A percentile compares a stretch with the other conserved stretches of the same genome.
phyloP scores from a whole-genome alignment of 2,113 vertebrate genomes.

The Cottus gobio region DNA sequence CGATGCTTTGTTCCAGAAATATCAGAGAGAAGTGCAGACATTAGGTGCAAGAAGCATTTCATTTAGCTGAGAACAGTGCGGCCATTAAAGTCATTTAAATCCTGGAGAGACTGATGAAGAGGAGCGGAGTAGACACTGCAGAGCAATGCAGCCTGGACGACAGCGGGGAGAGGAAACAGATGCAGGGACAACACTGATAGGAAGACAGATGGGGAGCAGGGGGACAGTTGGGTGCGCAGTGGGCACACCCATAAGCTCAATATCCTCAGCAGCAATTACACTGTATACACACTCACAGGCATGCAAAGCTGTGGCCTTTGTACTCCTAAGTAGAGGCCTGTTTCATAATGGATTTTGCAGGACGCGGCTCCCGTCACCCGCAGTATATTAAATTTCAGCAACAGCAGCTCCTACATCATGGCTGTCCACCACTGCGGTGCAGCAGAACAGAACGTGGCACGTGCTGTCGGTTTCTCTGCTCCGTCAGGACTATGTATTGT shows the following conservation, averaged over 20 bases:
- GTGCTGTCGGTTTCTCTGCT: slow-evolving; percentile 13
- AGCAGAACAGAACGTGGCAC: slow-evolving; percentile 2
- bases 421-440: slow-evolving; percentile 26
- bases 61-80: slow-evolving; percentile 24
- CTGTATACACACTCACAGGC: slow-evolving; percentile 10
- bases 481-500: not conserved
- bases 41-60: not conserved
- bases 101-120: slow-evolving; percentile 20
- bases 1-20: not conserved
- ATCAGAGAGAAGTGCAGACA: not conserved
- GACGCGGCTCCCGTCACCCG: slow-evolving; percentile 38
- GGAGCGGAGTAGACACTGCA: slow-evolving; percentile 10
- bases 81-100: slow-evolving; percentile 31
- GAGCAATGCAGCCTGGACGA: slow-evolving; percentile 34
- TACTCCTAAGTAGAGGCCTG: slow-evolving; percentile 30
- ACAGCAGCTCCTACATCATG: slow-evolving; percentile 28
- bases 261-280: slow-evolving; percentile 28
- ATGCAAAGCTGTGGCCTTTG: slow-evolving; percentile 40
- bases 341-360: slow-evolving; percentile 62
- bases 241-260: slow-evolving; percentile 8
- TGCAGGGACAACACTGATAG: slow-evolving; percentile 21
- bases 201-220: slow-evolving; percentile 16
- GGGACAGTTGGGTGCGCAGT: slow-evolving; percentile 27
- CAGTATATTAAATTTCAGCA: slow-evolving; percentile 67
- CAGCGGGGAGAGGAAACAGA: slow-evolving; percentile 35